Conservation (phyloP, 2,888 invertebrate genomes). For the Polyploca ridens region DNA sequence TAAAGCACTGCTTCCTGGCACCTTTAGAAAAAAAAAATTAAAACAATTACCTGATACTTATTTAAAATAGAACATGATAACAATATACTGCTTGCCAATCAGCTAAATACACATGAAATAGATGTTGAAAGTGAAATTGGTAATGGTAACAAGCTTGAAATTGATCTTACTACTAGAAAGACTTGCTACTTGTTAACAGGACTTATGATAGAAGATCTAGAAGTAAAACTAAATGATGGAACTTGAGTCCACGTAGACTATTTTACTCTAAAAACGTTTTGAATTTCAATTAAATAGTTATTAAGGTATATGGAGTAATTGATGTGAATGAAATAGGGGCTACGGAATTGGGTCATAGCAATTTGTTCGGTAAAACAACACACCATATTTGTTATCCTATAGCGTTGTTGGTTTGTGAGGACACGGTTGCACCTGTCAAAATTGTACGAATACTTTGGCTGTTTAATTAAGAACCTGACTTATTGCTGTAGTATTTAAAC, state of each 20-base stretch:
- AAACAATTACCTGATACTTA: background rate
- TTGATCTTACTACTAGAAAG: background rate
- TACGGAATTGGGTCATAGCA: background rate
- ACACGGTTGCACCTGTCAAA: slow-evolving; percentile 73
- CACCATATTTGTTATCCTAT: slow-evolving; percentile 67
- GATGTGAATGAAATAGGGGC: background rate
- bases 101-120: background rate
- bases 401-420: slow-evolving; percentile 61
- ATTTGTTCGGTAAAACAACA: slow-evolving; percentile 48
- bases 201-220: background rate
- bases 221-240: slow-evolving; percentile 4
- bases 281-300: background rate
- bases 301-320: background rate
- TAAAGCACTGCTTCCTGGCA: slow-evolving; percentile 78
- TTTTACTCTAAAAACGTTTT: too few species aligned
- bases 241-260: background rate
- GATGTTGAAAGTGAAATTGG: background rate
- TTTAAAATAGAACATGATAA: background rate
- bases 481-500: too few species aligned
- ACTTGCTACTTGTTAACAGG: background rate
- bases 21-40: slow-evolving; percentile 47
- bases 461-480: background rate
- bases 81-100: background rate
- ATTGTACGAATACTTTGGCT: slow-evolving; percentile 31
- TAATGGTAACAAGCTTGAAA: background rate